Percentiles rank a stretch among this genome's conserved stretches.
Evolutionary conservation across 2,888 invertebrate species (phyloP).

Genomic region (Nowickia ferox): DNA sequence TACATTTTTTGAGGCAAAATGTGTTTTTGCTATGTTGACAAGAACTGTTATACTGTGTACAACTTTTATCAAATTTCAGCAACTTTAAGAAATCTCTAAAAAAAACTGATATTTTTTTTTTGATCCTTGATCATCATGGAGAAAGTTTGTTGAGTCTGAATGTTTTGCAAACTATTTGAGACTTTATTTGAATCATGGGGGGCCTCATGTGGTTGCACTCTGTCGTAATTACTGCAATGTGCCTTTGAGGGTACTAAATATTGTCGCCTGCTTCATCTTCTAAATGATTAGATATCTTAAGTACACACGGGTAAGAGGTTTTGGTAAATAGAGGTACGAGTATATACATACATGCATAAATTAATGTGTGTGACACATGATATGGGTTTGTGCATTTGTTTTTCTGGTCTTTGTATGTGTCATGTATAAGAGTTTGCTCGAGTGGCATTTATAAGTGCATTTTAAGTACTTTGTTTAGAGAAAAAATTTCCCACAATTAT

Average conservation of each 20-base stretch:
- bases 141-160: too few species aligned
- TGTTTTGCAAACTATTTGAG: not conserved
- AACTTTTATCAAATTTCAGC: too few species aligned
- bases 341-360: not conserved
- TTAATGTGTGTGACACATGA: not conserved
- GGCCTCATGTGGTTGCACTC: not conserved
- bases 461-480: conserved; percentile 58
- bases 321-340: not conserved
- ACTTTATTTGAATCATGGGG: not conserved
- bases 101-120: too few species aligned
- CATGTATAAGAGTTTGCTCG: conserved; percentile 31
- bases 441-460: conserved; percentile 60
- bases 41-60: too few species aligned
- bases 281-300: conserved; percentile 60
- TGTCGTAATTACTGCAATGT: conserved; percentile 50
- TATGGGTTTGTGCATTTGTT: conserved; percentile 1
- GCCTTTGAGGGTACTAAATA: conserved; percentile 41
- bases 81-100: too few species aligned
- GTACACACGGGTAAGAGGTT: conserved; percentile 21
- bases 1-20: too few species aligned
- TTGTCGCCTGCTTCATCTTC: conserved; percentile 31
- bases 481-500: not conserved
- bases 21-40: too few species aligned
- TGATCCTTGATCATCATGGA: too few species aligned
- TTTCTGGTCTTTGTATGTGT: conserved; percentile 24